phyloP scores from a whole-genome alignment of 2,888 invertebrate genomes.

The Lypha dubia region DNA sequence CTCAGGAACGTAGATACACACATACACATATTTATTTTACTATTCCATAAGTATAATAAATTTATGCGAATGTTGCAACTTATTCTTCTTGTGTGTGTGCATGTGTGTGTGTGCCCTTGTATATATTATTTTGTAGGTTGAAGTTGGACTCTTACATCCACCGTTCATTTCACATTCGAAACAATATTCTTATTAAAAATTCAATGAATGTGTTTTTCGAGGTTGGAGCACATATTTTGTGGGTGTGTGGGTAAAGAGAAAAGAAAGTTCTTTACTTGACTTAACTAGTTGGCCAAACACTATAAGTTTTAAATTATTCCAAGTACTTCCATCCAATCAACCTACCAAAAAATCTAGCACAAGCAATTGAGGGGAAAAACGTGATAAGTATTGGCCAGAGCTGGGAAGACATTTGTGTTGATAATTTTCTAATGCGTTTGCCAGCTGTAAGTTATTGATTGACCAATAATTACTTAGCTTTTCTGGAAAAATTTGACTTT shows the following conservation, averaged over 20 bases:
- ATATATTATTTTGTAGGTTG: conserved; percentile 32
- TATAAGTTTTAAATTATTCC: conserved; percentile 74
- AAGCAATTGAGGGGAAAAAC: conserved; percentile 5
- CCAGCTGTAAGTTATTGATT: no score
- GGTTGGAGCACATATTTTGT: background rate
- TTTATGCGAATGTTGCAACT: conserved; percentile 53
- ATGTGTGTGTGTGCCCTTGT: no score
- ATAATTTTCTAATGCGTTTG: no score
- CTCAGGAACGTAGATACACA: background rate
- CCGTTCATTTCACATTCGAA: conserved; percentile 56
- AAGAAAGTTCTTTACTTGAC: conserved; percentile 71
- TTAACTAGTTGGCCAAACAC: conserved; percentile 73
- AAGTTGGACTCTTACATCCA: conserved; percentile 27
- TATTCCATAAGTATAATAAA: conserved; percentile 22
- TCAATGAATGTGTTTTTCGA: conserved; percentile 55
- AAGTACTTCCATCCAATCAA: conserved; percentile 56
- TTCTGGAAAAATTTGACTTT: no score
- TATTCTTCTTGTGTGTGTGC: conserved; percentile 3
- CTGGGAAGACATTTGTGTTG: background rate
- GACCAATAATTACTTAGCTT: no score
- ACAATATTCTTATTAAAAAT: conserved; percentile 69
- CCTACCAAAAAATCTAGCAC: conserved; percentile 15
- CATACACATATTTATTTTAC: background rate
- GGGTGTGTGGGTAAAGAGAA: conserved; percentile 6
- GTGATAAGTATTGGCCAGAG: background rate